A percentile compares a stretch with the other conserved stretches of the same genome.
These are phyloP conservation scores for Piprites chloris DNA, from an alignment of 2,113 vertebrate species.

Conservation along the genomic window DNA sequence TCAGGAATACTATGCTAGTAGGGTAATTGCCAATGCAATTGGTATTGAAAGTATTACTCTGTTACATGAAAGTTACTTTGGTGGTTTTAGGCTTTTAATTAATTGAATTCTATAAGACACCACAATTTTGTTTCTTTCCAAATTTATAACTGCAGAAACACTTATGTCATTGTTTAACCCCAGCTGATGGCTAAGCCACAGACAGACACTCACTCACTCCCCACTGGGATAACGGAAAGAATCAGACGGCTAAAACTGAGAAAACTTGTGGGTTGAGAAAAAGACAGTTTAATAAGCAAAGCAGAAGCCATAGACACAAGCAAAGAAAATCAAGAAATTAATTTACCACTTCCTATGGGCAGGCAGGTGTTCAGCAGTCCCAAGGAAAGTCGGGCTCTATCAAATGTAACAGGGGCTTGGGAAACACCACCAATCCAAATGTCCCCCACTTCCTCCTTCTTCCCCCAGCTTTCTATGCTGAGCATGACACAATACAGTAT, in stretches of 20 bases:
- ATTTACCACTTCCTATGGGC: rapidly evolving
- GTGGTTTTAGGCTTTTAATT: neutral
- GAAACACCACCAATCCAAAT: neutral
- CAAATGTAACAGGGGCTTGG: rapidly evolving
- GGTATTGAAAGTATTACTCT: neutral
- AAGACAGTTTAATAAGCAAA: neutral
- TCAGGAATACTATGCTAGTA: neutral
- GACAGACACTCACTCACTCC: rapidly evolving
- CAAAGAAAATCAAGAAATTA: neutral
- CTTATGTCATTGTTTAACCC: neutral
- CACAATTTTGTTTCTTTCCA: neutral
- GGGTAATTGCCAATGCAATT: neutral
- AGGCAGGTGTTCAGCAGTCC: neutral
- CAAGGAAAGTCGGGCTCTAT: neutral
- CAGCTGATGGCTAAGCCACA: neutral
- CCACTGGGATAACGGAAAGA: neutral
- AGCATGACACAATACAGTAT: rapidly evolving
- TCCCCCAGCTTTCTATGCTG: neutral
- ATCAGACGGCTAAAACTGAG: neutral
- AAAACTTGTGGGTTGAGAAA: neutral
- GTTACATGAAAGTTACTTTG: neutral
- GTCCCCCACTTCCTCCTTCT: rapidly evolving
- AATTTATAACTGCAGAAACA: neutral
- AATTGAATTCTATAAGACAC: neutral
- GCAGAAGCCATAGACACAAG: neutral